Evolutionary conservation across 1,140 invertebrate species (phyloP).

Genomic region (Zaprionus capensis): DNA sequence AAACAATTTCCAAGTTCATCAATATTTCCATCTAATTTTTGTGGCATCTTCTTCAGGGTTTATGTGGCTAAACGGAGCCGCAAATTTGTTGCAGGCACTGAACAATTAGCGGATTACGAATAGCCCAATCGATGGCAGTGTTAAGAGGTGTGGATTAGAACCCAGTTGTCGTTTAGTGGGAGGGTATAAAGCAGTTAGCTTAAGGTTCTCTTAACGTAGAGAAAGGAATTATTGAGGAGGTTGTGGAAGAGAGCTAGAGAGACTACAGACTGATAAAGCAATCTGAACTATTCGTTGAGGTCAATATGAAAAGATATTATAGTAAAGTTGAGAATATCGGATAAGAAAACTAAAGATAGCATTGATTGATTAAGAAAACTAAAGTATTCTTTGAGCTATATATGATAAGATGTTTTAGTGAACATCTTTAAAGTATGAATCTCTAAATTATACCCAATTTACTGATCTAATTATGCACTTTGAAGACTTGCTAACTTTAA

Average conservation of each 20-base stretch:
- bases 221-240: neutral
- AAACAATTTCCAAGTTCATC: constrained; percentile 50
- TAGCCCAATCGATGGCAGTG: constrained; percentile 31
- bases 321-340: neutral
- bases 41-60: constrained; percentile 30
- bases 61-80: constrained; percentile 14
- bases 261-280: neutral
- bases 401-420: neutral
- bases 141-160: neutral
- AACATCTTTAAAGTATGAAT: neutral
- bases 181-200: neutral
- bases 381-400: too few species aligned
- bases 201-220: neutral
- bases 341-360: too few species aligned
- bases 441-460: neutral
- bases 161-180: neutral
- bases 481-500: neutral
- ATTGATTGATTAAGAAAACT: neutral
- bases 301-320: neutral
- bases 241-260: neutral
- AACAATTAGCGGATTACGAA: constrained; percentile 30
- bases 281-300: too few species aligned
- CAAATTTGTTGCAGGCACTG: constrained; percentile 32
- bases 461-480: neutral
- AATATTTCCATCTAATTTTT: constrained; percentile 47